Evolutionary conservation across 2,113 vertebrate species (phyloP).

Genomic region (Ctenodactylus gundi): DNA sequence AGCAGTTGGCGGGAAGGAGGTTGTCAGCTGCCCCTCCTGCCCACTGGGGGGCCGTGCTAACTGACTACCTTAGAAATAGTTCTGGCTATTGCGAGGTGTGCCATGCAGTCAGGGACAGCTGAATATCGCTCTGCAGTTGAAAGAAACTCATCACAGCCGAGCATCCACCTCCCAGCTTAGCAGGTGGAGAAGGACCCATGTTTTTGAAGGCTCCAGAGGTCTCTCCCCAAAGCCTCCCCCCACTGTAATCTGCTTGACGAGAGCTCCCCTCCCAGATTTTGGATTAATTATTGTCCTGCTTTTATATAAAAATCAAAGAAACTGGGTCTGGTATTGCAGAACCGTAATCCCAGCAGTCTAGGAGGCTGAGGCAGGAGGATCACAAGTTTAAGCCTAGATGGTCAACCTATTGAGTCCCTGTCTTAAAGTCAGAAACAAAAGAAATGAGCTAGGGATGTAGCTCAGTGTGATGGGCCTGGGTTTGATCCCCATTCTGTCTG

Average conservation of each 20-base stretch:
- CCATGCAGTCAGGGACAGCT: background rate
- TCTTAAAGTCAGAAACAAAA: too few relatives aligned
- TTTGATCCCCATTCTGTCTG: too few relatives aligned
- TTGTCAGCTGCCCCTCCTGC: background rate
- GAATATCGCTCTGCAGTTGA: background rate
- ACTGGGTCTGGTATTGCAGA: too few relatives aligned
- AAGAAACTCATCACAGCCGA: background rate
- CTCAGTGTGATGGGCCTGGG: too few relatives aligned
- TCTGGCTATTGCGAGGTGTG: background rate
- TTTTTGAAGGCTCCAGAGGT: background rate
- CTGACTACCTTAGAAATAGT: background rate
- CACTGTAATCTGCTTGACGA: background rate
- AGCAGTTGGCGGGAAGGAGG: background rate
- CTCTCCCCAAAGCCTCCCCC: too few relatives aligned
- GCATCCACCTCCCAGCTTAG: background rate
- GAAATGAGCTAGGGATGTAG: too few relatives aligned
- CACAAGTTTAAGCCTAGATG: too few relatives aligned
- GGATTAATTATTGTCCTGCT: background rate
- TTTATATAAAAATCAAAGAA: background rate
- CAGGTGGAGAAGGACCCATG: background rate
- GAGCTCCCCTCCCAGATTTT: background rate
- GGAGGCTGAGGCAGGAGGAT: too few relatives aligned
- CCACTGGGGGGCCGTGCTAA: background rate
- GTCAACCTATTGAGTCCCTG: too few relatives aligned
- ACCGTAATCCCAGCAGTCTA: too few relatives aligned